Conservation (phyloP, 1,140 invertebrate species). For the Brachionus rubens region DNA sequence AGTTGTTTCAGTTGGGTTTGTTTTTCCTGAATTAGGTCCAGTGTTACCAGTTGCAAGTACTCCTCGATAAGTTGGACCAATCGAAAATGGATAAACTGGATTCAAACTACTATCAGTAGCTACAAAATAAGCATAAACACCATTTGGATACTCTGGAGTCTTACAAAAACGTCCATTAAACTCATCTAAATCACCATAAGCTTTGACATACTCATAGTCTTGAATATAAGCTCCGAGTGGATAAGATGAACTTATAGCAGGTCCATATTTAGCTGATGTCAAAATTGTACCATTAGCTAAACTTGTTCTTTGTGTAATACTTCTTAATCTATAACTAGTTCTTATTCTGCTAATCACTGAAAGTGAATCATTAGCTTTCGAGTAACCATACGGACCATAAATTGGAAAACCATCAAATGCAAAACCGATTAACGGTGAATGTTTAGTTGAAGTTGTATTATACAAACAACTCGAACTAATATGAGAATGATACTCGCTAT, state of each 20-base stretch:
- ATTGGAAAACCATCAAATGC: slow-evolving; percentile 31
- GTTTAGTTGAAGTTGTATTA: background rate
- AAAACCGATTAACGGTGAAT: slow-evolving; percentile 14
- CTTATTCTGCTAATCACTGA: background rate
- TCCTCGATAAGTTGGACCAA: background rate
- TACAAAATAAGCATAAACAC: slow-evolving; percentile 7
- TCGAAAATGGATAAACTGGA: background rate
- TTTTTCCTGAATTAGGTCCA: background rate
- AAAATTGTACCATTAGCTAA: background rate
- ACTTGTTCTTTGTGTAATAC: background rate
- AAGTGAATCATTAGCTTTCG: background rate
- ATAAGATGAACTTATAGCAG: background rate
- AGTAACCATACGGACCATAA: background rate
- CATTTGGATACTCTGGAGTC: slow-evolving; percentile 7
- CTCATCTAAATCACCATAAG: slow-evolving; percentile 7
- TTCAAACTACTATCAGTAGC: background rate
- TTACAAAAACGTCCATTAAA: background rate
- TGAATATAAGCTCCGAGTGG: background rate
- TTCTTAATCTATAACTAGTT: background rate
- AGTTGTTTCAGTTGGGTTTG: no score
- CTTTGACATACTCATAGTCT: background rate
- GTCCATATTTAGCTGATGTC: background rate
- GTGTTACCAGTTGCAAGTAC: background rate
- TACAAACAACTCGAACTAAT: slow-evolving; percentile 23
- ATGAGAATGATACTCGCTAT: background rate